Conservation (phyloP, 2,113 vertebrate species). For the Pteronura brasiliensis region DNA sequence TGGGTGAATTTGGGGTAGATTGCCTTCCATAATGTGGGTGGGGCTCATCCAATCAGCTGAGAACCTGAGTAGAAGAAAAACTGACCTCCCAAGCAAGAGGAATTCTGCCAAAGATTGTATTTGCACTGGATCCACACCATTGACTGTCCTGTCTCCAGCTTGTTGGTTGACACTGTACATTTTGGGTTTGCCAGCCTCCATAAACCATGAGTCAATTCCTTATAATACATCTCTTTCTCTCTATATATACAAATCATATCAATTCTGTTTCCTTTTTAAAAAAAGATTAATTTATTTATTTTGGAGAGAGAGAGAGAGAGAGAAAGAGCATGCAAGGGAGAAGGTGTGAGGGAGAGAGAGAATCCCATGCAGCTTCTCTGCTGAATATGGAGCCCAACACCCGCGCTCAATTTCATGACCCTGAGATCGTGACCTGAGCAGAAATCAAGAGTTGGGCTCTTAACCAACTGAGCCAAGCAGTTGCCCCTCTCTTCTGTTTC, state of each 20-base stretch:
- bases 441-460: not conserved
- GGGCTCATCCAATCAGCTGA: not conserved
- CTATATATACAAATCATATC: not conserved
- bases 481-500: not conserved
- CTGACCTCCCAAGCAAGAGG: not conserved
- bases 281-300: not conserved
- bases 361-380: not conserved
- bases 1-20: not conserved
- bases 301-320: not conserved
- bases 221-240: not conserved
- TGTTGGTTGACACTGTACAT: not conserved
- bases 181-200: not conserved
- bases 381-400: not conserved
- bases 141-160: not conserved
- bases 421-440: not conserved
- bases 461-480: not conserved
- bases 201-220: not conserved
- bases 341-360: not conserved
- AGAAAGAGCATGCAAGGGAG: not conserved
- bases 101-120: not conserved
- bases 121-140: not conserved
- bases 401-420: not conserved
- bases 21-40: not conserved
- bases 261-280: not conserved
- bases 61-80: not conserved